A percentile compares a stretch with the other conserved stretches of the same genome.
These are phyloP conservation scores for Oxyruncus cristatus DNA, from an alignment of 2,113 vertebrate genomes.

Conservation along the genomic window DNA sequence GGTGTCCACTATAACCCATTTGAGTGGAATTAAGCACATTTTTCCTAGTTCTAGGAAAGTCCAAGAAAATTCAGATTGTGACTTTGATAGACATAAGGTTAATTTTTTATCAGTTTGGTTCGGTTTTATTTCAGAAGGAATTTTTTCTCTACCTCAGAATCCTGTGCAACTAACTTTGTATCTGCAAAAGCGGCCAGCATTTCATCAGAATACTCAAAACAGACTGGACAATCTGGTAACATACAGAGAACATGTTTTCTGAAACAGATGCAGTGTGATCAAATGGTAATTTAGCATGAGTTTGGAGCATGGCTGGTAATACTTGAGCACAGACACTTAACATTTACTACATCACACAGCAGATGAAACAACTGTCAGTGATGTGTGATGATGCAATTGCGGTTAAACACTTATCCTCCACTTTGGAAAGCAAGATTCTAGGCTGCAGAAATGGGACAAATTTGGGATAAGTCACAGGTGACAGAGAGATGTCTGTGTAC, in stretches of 20 bases:
- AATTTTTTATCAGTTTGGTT: neutral
- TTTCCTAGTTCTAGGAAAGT: neutral
- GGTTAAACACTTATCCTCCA: neutral
- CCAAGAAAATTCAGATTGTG: neutral
- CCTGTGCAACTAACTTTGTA: neutral
- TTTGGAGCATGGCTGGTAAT: neutral
- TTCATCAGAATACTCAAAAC: neutral
- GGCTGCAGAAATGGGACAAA: neutral
- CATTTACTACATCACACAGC: neutral
- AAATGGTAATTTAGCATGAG: neutral
- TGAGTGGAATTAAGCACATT: neutral
- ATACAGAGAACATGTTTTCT: neutral
- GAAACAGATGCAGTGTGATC: neutral
- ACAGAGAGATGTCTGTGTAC: neutral
- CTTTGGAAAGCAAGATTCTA: neutral
- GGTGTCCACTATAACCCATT: neutral
- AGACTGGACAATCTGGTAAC: neutral
- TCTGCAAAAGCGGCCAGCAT: neutral
- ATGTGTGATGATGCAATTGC: rapidly evolving
- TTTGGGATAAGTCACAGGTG: neutral
- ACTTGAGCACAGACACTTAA: neutral
- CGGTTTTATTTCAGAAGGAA: neutral
- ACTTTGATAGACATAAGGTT: neutral
- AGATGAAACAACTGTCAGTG: neutral
- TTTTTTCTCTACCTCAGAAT: neutral